These are phyloP conservation scores for Leuciscus idus DNA, from an alignment of 2,113 vertebrate genomes.

Conservation along the genomic window DNA sequence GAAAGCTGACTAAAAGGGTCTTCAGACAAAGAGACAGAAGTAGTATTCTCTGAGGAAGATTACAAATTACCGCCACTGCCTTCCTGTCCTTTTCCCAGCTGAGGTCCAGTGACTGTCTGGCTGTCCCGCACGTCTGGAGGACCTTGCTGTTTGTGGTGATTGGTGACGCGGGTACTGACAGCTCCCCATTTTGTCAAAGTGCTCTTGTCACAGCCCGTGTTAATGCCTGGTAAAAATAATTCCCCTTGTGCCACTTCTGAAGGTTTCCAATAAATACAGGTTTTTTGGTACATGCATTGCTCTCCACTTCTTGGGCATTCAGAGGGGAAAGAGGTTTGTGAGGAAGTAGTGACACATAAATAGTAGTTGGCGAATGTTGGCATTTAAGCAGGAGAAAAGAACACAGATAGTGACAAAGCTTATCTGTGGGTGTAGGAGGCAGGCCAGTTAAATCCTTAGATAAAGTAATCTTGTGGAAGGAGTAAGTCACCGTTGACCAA, in stretches of 20 bases:
- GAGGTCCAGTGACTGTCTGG: constrained; percentile 54
- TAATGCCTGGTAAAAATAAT: constrained; percentile 61
- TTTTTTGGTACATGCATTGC: constrained; percentile 39
- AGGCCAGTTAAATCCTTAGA: constrained; percentile 38
- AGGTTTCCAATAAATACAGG: constrained; percentile 60
- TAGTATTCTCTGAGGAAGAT: constrained; percentile 23
- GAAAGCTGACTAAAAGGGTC: constrained; percentile 48
- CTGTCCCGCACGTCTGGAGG: constrained; percentile 50
- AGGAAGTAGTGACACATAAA: constrained; percentile 50
- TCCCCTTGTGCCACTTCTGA: constrained; percentile 57
- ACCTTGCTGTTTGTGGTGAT: constrained; percentile 58
- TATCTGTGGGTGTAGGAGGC: constrained; percentile 44
- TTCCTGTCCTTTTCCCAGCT: constrained; percentile 43
- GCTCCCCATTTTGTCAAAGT: constrained; percentile 59
- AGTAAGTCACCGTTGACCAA: constrained; percentile 41
- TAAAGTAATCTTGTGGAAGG: constrained; percentile 43
- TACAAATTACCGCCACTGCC: constrained; percentile 57
- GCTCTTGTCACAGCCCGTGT: constrained; percentile 54
- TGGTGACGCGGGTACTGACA: constrained; percentile 58
- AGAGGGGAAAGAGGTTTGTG: constrained; percentile 37
- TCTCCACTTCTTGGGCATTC: constrained; percentile 44
- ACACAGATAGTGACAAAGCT: constrained; percentile 52
- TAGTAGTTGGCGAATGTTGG: constrained; percentile 37
- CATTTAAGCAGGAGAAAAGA: constrained; percentile 41
- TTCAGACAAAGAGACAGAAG: constrained; percentile 45